Conservation (phyloP, 2,888 invertebrate genomes). For the Brachylomia viminalis region DNA sequence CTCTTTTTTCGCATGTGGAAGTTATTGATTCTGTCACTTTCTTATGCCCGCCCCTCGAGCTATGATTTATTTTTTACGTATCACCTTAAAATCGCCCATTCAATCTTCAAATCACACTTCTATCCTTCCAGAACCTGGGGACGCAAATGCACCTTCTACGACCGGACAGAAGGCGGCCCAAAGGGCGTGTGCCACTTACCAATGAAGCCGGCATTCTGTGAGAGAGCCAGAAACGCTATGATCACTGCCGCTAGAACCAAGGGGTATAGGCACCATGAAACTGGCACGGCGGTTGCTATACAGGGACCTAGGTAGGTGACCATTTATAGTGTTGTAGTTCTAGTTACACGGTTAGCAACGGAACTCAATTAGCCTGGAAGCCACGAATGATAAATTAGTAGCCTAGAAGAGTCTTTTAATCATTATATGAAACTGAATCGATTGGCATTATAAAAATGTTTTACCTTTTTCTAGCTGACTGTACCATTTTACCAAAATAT, state of each 20-base stretch:
- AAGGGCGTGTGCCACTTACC: conserved; percentile 97
- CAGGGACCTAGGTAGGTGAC: conserved; percentile 83
- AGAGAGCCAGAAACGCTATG: conserved; percentile 92
- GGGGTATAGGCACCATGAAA: conserved; percentile 85
- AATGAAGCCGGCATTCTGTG: conserved; percentile 97
- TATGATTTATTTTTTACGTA: no score
- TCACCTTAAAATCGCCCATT: neutral
- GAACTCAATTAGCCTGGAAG: no score
- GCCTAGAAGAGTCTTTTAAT: no score
- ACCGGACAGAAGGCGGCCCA: conserved; percentile 91
- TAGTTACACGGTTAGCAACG: no score
- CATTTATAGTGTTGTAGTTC: neutral
- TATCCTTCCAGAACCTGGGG: conserved; percentile 82
- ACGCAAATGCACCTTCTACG: conserved; percentile 95
- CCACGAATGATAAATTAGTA: no score
- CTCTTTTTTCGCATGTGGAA: no score
- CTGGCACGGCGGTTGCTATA: conserved; percentile 86
- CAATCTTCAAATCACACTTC: neutral
- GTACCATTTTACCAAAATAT: no score
- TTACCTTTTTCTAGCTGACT: no score
- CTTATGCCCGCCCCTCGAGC: no score
- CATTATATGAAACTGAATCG: no score
- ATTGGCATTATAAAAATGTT: no score
- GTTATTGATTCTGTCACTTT: no score
- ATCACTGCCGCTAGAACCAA: conserved; percentile 92